Evolutionary conservation across 2,888 invertebrate species (phyloP).

Genomic region (Barypeithes pellucidus): DNA sequence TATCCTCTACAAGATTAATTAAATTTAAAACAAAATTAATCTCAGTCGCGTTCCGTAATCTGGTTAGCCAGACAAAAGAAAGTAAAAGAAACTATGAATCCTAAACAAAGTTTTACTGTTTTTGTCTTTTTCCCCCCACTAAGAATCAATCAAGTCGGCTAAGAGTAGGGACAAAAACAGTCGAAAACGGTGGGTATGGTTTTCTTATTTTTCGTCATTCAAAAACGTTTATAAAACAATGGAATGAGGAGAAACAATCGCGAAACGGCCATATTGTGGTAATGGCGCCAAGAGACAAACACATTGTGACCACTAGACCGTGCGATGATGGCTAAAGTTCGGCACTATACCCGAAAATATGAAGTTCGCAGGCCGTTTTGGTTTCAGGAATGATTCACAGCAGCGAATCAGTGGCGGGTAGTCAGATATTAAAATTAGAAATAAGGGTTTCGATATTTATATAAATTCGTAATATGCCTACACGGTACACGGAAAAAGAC

Average conservation of each 20-base stretch:
- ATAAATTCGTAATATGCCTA: too few species aligned
- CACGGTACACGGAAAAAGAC: too few species aligned
- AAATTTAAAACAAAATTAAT: constrained; percentile 54
- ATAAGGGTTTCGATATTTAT: neutral
- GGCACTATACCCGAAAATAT: constrained; percentile 47
- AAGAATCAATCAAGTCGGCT: constrained; percentile 39
- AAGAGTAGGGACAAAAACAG: constrained; percentile 16
- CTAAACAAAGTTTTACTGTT: constrained; percentile 44
- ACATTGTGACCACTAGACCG: constrained; percentile 55
- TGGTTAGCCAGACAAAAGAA: constrained; percentile 45
- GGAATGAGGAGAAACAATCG: constrained; percentile 41
- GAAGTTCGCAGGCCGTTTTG: constrained; percentile 42
- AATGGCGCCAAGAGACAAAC: constrained; percentile 54
- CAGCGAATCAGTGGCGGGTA: constrained; percentile 19
- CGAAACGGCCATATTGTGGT: constrained; percentile 49
- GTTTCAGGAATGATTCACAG: constrained; percentile 10
- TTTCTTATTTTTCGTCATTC: constrained; percentile 43
- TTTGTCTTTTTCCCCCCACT: constrained; percentile 25
- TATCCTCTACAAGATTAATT: constrained; percentile 48
- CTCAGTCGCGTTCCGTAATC: constrained; percentile 45
- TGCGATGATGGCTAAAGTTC: constrained; percentile 51
- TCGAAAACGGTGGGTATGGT: constrained; percentile 21
- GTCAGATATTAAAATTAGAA: neutral
- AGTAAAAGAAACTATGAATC: constrained; percentile 52
- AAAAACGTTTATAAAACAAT: constrained; percentile 53